Evolutionary conservation across 2,888 invertebrate species (phyloP).

Genomic region (Mamestra brassicae): DNA sequence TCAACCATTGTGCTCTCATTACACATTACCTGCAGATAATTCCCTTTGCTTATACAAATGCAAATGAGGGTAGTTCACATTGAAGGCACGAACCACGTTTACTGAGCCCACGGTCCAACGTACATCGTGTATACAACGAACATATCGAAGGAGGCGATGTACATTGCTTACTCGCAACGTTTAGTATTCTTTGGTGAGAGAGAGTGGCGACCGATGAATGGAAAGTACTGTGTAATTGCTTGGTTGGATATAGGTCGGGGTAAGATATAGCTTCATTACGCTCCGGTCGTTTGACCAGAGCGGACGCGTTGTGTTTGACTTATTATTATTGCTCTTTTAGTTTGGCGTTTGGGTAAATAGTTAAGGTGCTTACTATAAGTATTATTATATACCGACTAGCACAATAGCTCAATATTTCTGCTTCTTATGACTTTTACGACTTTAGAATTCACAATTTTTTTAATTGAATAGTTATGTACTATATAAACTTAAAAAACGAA

Average conservation of each 20-base stretch:
- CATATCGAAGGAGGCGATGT: conserved; percentile 61
- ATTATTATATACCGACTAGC: not conserved
- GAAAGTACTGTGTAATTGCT: conserved; percentile 16
- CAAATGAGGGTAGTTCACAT: conserved; percentile 75
- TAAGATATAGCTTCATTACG: conserved; percentile 65
- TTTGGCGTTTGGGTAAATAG: conserved; percentile 1
- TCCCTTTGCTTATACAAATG: conserved; percentile 69
- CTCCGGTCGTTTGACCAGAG: conserved; percentile 52
- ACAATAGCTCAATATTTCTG: no score
- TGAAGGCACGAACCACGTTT: conserved; percentile 78
- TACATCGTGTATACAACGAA: conserved; percentile 51
- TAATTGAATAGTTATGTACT: no score
- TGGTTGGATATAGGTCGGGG: conserved; percentile 18
- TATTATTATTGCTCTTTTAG: conserved; percentile 31
- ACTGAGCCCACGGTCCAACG: conserved; percentile 67
- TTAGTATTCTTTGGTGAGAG: conserved; percentile 9
- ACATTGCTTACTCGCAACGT: conserved; percentile 57
- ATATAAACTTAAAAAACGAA: no score
- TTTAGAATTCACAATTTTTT: no score
- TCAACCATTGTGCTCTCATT: conserved; percentile 67
- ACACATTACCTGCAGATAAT: conserved; percentile 74
- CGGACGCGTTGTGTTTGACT: conserved; percentile 49
- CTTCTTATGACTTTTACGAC: no score
- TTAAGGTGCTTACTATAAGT: not conserved
- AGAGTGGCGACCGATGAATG: conserved; percentile 16